A percentile compares a stretch with the other conserved stretches of the same genome.
phyloP scores from a whole-genome alignment of 2,113 vertebrate species.

The Copsychus sechellarum region DNA sequence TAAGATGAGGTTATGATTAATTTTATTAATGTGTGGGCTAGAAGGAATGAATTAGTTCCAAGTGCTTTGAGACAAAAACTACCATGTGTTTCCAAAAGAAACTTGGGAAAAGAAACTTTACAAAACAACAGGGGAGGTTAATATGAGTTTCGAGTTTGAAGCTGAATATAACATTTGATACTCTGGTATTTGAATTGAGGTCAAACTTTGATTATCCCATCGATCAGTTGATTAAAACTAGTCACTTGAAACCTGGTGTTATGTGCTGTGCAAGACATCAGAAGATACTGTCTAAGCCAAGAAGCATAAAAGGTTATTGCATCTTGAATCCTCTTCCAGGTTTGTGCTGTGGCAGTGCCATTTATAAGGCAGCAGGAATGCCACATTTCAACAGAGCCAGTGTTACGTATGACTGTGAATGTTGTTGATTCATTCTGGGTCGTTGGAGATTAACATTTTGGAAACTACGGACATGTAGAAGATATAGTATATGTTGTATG shows the following conservation, averaged over 20 bases:
- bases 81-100: background rate
- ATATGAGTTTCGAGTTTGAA: background rate
- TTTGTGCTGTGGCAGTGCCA: background rate
- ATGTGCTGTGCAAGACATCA: background rate
- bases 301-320: conserved; percentile 16
- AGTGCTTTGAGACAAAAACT: background rate
- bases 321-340: conserved; percentile 3
- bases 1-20: background rate
- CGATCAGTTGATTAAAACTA: conserved; percentile 34
- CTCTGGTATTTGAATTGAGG: background rate
- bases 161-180: background rate
- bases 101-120: background rate
- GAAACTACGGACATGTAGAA: background rate
- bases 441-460: conserved; percentile 23
- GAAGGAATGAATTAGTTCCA: background rate
- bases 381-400: background rate
- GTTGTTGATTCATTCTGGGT: background rate
- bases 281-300: conserved; percentile 9
- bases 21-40: background rate
- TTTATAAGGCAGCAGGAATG: conserved; percentile 19
- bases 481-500: background rate
- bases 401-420: background rate
- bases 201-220: conserved; percentile 22
- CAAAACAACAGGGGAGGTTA: background rate
- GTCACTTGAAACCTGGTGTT: conserved; percentile 6